Conservation (phyloP, 2,888 invertebrate species). For the Spilosoma lubricipeda region DNA sequence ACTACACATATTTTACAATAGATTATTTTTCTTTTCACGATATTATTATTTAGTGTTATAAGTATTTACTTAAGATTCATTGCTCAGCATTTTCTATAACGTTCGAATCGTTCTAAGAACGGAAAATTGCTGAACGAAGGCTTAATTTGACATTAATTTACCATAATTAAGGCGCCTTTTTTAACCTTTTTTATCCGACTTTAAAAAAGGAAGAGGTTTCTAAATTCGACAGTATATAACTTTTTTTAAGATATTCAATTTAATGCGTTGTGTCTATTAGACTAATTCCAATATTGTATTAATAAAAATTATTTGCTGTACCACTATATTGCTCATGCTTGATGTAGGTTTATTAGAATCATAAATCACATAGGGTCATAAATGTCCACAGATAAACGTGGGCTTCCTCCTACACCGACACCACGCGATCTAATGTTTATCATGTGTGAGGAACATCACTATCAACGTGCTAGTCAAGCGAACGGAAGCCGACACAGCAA, state of each 20-base stretch:
- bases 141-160: too few species aligned
- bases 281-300: slow-evolving; percentile 4
- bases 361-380: slow-evolving; percentile 25
- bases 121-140: too few species aligned
- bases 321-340: background rate
- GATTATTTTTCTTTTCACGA: too few species aligned
- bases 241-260: background rate
- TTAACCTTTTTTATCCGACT: too few species aligned
- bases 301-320: slow-evolving; percentile 5
- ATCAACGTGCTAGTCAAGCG: slow-evolving; percentile 18
- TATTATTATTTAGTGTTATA: slow-evolving; percentile 33
- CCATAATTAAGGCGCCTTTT: too few species aligned
- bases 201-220: too few species aligned
- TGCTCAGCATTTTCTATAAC: too few species aligned
- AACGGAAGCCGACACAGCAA: slow-evolving; percentile 8
- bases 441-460: slow-evolving; percentile 13
- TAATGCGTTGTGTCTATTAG: background rate
- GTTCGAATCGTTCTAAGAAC: too few species aligned
- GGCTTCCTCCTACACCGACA: slow-evolving; percentile 23
- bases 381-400: slow-evolving; percentile 20
- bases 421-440: slow-evolving; percentile 18
- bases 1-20: too few species aligned
- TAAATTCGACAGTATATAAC: too few species aligned
- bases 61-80: slow-evolving; percentile 39
- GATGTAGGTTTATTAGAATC: slow-evolving; percentile 17